Percentiles rank a stretch among this genome's conserved stretches.
Evolutionary conservation across 1,140 invertebrate genomes (phyloP).

Genomic region (Monomorium pharaonis): DNA sequence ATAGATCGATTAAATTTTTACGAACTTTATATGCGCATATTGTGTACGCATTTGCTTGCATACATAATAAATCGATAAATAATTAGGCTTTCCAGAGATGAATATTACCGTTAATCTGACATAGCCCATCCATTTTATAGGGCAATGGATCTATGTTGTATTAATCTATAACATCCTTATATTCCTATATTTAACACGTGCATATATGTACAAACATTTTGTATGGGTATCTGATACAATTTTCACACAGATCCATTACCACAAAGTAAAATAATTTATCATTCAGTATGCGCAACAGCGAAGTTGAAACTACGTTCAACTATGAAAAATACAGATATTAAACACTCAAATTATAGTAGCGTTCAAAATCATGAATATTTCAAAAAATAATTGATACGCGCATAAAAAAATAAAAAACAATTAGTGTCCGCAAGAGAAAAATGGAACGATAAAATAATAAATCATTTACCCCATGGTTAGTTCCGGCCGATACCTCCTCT

Average conservation of each 20-base stretch:
- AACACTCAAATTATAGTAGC: neutral
- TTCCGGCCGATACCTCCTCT: neutral
- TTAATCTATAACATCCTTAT: neutral
- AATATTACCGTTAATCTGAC: neutral
- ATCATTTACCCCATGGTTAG: neutral
- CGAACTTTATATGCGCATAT: neutral
- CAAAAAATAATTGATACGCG: neutral
- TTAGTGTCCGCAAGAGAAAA: neutral
- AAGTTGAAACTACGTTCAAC: neutral
- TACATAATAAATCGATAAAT: neutral
- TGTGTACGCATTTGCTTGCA: neutral
- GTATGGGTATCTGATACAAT: neutral
- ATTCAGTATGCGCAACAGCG: neutral
- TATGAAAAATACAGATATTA: neutral
- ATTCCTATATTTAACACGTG: neutral
- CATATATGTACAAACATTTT: neutral
- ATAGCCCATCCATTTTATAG: neutral
- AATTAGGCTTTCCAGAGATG: neutral
- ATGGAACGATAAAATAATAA: neutral
- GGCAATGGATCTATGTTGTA: neutral
- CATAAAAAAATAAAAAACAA: neutral
- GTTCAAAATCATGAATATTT: neutral
- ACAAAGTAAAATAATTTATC: conserved; percentile 16
- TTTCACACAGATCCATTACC: conserved; percentile 16
- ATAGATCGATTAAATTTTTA: neutral